Evolutionary conservation across 2,888 invertebrate genomes (phyloP).

Genomic region (Barypeithes pellucidus): DNA sequence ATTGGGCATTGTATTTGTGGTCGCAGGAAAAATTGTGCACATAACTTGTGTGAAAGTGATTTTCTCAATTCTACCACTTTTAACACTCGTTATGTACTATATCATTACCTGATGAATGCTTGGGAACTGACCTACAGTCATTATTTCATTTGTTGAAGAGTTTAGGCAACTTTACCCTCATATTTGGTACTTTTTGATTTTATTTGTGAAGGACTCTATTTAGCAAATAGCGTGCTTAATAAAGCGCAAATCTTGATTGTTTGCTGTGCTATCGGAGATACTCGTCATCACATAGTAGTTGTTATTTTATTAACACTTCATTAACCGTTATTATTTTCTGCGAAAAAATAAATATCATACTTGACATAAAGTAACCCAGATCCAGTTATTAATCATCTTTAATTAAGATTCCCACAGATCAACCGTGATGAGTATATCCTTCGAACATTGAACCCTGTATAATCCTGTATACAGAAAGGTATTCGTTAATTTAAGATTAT

Average conservation of each 20-base stretch:
- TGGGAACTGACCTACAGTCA: no score
- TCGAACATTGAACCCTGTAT: no score
- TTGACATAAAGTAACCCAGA: neutral
- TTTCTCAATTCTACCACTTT: no score
- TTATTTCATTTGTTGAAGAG: no score
- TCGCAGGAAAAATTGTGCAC: no score
- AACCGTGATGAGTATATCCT: no score
- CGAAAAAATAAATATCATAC: slow-evolving; percentile 6
- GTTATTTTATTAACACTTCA: slow-evolving; percentile 13
- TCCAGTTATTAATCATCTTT: slow-evolving; percentile 6
- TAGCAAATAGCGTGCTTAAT: neutral
- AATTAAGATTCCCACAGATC: neutral
- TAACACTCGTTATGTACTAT: no score
- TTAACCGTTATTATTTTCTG: slow-evolving; percentile 8
- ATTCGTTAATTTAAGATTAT: no score
- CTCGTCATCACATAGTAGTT: neutral
- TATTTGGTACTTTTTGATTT: neutral
- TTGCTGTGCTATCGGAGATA: slow-evolving; percentile 2
- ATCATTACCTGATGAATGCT: no score
- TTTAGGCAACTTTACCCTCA: neutral
- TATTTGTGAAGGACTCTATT: neutral
- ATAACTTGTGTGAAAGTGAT: no score
- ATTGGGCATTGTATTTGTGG: no score
- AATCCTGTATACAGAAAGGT: no score
- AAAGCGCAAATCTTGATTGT: slow-evolving; percentile 2